These are phyloP conservation scores for Aleadryas rufinucha DNA, from an alignment of 2,113 vertebrate species.

Conservation along the genomic window DNA sequence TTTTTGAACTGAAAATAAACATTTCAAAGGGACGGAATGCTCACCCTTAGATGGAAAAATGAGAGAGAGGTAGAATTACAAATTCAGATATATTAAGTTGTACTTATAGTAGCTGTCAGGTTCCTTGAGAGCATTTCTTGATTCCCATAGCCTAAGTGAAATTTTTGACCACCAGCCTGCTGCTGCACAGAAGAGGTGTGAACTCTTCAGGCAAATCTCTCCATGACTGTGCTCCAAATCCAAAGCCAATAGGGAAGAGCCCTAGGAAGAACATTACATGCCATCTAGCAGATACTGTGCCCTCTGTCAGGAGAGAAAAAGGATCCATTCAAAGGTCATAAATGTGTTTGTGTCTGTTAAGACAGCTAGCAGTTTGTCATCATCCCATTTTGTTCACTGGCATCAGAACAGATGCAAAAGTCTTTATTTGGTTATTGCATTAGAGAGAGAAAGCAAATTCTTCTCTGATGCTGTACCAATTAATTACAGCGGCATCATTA, in stretches of 20 bases:
- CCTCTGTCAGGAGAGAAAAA: not conserved
- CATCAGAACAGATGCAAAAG: not conserved
- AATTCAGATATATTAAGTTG: not conserved
- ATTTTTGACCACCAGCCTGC: not conserved
- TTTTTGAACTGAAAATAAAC: not conserved
- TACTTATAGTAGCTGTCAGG: not conserved
- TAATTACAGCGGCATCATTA: not conserved
- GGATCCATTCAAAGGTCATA: not conserved
- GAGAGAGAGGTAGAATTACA: not conserved
- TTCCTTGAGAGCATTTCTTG: not conserved
- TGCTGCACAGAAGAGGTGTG: not conserved
- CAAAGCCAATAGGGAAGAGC: not conserved
- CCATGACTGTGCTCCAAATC: not conserved
- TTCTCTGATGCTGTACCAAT: not conserved
- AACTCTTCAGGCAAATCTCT: not conserved
- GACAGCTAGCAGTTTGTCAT: not conserved
- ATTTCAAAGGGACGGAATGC: not conserved
- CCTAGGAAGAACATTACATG: not conserved
- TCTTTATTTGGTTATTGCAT: not conserved
- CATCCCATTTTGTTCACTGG: not conserved
- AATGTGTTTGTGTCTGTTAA: not conserved
- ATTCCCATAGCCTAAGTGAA: not conserved
- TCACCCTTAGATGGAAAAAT: not conserved
- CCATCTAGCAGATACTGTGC: not conserved
- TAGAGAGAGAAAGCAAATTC: not conserved